These are phyloP conservation scores for Leuciscus idus DNA, from an alignment of 2,113 vertebrate species.

Conservation along the genomic window DNA sequence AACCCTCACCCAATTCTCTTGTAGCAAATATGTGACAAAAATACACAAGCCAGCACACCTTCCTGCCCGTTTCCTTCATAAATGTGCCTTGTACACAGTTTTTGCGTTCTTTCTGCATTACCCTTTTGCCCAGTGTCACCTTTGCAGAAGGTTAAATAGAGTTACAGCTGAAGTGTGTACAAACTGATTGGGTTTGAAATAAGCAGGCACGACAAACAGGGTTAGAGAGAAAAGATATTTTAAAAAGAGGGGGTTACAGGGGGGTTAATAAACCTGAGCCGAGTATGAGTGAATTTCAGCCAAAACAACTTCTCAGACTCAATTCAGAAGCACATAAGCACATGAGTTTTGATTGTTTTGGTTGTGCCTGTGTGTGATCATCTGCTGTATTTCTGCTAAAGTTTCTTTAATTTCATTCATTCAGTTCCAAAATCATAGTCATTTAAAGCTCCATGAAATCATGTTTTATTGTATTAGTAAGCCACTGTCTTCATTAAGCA, in stretches of 20 bases:
- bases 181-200: constrained; percentile 65
- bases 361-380: constrained; percentile 4
- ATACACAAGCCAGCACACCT: neutral
- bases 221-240: constrained; percentile 30
- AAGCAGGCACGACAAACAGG: constrained; percentile 58
- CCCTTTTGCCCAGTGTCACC: constrained; percentile 68
- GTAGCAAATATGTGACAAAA: constrained; percentile 14
- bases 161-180: constrained; percentile 66
- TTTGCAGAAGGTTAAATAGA: constrained; percentile 62
- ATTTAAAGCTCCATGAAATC: neutral
- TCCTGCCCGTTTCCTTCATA: neutral
- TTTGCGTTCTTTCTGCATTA: constrained; percentile 43
- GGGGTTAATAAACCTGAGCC: neutral
- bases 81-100: neutral
- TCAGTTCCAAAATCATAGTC: neutral
- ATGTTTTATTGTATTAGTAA: constrained; percentile 26
- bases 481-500: constrained; percentile 26
- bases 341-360: neutral
- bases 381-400: neutral
- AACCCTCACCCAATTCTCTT: neutral
- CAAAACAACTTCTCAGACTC: neutral
- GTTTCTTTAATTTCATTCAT: constrained; percentile 25
- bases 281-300: neutral
- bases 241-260: neutral
- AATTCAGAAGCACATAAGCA: constrained; percentile 5